Evolutionary conservation across 2,888 invertebrate genomes (phyloP).

Genomic region (Melangyna quadrimaculata): DNA sequence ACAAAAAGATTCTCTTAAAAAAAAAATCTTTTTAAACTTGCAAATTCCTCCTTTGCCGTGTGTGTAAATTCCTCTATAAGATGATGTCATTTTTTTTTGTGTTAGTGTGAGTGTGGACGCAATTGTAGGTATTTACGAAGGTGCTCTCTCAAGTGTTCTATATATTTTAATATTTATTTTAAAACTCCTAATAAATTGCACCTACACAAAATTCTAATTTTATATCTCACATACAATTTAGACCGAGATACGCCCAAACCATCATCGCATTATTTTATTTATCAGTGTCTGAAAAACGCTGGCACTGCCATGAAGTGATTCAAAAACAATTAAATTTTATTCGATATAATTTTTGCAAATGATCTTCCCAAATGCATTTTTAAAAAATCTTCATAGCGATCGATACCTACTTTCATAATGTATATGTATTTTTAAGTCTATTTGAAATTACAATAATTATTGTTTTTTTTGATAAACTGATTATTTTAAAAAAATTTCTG

Average conservation of each 20-base stretch:
- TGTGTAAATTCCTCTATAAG: neutral
- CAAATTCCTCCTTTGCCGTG: conserved; percentile 32
- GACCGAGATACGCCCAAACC: conserved; percentile 32
- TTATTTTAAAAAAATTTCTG: neutral
- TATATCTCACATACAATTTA: conserved; percentile 51
- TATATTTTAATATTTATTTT: conserved; percentile 33
- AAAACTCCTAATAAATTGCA: conserved; percentile 62
- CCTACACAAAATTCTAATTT: conserved; percentile 72
- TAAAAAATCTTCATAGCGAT: too few relatives aligned
- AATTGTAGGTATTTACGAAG: conserved; percentile 25
- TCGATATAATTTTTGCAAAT: neutral
- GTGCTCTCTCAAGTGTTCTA: conserved; percentile 21
- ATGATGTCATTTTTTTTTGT: conserved; percentile 61
- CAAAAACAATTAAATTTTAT: neutral
- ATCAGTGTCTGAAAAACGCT: conserved; percentile 13
- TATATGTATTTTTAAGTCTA: neutral
- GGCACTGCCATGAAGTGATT: conserved; percentile 30
- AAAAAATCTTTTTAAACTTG: conserved; percentile 12
- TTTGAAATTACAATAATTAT: neutral
- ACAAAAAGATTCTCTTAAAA: neutral
- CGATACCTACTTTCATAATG: neutral
- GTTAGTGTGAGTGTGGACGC: conserved; percentile 9
- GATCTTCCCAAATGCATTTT: conserved; percentile 30
- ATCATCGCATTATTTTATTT: neutral
- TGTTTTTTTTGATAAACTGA: neutral